Evolutionary conservation across 1,140 invertebrate species (phyloP), one percentile per base, ranked within the genome.

Genomic region (Apis florea): DNA sequence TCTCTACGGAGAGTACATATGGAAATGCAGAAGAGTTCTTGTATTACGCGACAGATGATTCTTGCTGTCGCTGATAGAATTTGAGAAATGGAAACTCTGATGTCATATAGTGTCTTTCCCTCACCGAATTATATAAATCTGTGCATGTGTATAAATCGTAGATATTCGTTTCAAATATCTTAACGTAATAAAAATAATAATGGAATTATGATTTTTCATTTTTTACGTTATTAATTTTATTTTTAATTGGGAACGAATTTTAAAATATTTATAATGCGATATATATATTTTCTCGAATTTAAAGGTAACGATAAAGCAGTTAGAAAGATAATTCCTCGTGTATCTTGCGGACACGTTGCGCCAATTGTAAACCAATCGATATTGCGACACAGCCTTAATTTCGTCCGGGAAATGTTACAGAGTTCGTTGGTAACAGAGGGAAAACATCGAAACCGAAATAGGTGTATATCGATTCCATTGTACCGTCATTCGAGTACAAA

Each of bases 281-380:
- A 9, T 12, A 5, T 17, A 0, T 8, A 1, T 40, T 66, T 31
- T 15, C 11, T 21, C 0, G 10, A 0, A 40, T 11, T 13, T 40
- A 40, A 40, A 12, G 26, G 5, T 2, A 8, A 24, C 49, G 15
- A 26, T 2, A 12, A 5, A 26, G 21, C 15, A 21, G 21, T 13
- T 3, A 19, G 19, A 15, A 10, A 66, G 31, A 76, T 40, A 76
- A 56, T 56, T 54, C 63, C 21, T 24, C n/a, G 54, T 51, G 58
- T n/a, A 75, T 21, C n/a, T 67, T 67, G 47, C 47, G 19, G 77
- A 54, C 24, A 63, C 68, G 58, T 61, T 53, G 56, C 68, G 47
- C 21, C 15, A 51, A 72, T 54, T 63, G 49, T 64, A 71, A 61
- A 71, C 56, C 70, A 63, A 79, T 79, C 67, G 70, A 79, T 79